These are phyloP conservation scores for Punctoribates punctum DNA, from an alignment of 2,888 invertebrate genomes.

Conservation along the genomic window DNA sequence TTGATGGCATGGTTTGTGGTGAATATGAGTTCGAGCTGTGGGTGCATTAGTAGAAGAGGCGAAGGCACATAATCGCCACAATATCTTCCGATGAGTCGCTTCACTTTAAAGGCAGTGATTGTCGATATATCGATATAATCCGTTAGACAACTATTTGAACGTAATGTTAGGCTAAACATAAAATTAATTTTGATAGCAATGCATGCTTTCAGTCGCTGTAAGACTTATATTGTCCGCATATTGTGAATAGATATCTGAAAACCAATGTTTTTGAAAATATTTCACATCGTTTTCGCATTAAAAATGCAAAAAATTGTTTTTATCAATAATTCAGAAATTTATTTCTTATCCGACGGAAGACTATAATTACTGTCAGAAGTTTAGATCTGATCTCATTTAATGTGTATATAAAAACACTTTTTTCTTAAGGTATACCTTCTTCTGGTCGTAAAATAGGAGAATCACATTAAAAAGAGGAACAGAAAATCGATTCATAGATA, in stretches of 20 bases:
- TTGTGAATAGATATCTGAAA: neutral
- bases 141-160: slow-evolving; percentile 50
- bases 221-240: no score
- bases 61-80: slow-evolving; percentile 51
- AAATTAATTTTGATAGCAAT: neutral
- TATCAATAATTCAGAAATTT: no score
- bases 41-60: slow-evolving; percentile 52
- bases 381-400: neutral
- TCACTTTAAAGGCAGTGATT: slow-evolving; percentile 50
- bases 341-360: neutral
- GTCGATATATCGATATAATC: slow-evolving; percentile 53
- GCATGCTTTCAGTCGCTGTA: neutral
- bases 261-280: neutral
- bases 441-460: neutral
- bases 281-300: no score
- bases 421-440: neutral
- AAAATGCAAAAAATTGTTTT: no score
- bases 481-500: neutral
- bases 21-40: slow-evolving; percentile 52
- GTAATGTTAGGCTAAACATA: neutral
- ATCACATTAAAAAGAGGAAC: neutral
- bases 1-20: slow-evolving; percentile 51
- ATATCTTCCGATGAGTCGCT: slow-evolving; percentile 51
- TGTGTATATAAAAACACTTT: neutral
- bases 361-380: neutral